These are phyloP conservation scores for Halocaridina rubra DNA, from an alignment of 2,888 invertebrate species.

Conservation along the genomic window DNA sequence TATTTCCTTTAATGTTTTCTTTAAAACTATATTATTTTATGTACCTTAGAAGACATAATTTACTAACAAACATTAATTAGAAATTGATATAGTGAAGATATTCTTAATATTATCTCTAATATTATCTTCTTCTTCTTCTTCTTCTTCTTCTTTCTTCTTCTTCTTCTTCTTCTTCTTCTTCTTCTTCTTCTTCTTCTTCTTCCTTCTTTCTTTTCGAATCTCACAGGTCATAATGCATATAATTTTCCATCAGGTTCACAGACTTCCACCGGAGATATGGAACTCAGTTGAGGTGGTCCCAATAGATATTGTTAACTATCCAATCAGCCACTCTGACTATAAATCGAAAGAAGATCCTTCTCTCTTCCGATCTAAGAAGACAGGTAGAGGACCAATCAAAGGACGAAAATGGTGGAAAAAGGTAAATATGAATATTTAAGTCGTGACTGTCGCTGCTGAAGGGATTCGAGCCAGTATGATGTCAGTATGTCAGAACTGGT, in stretches of 20 bases:
- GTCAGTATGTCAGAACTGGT: no score
- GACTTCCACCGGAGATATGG: constrained; percentile 87
- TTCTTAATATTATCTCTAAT: not conserved
- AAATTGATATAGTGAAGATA: not conserved
- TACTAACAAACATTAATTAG: not conserved
- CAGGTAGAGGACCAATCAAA: constrained; percentile 90
- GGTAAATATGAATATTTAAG: no score
- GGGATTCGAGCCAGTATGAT: no score
- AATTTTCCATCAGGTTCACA: constrained; percentile 80
- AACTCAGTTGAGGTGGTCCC: constrained; percentile 78
- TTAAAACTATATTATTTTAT: not conserved
- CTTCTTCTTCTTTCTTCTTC: not conserved
- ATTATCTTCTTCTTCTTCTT: not conserved
- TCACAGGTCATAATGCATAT: not conserved
- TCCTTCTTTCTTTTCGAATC: not conserved
- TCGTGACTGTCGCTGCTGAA: no score
- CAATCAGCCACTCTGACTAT: constrained; percentile 83
- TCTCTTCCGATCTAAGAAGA: constrained; percentile 89
- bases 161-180: not conserved
- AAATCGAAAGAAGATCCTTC: constrained; percentile 87
- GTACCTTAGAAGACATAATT: not conserved
- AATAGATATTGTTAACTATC: constrained; percentile 97
- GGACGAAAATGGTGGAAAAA: constrained; percentile 76
- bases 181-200: not conserved
- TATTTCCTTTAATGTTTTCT: not conserved